Evolutionary conservation across 2,113 vertebrate species (phyloP).

Genomic region (Otolemur garnettii): DNA sequence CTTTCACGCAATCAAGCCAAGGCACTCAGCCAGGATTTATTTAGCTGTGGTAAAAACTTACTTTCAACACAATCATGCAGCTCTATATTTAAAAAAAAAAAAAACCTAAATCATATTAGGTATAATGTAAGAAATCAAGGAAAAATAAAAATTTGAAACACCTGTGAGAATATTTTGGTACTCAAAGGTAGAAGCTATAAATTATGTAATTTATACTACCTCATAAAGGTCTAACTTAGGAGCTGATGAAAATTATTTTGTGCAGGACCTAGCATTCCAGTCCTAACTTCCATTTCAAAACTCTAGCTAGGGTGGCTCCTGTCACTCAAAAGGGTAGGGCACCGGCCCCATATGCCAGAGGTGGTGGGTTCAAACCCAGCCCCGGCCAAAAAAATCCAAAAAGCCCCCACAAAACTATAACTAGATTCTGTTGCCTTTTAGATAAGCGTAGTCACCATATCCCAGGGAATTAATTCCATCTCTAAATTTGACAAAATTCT

Average conservation of each 20-base stretch:
- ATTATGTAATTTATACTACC: not conserved
- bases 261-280: not conserved
- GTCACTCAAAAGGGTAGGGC: too few species aligned
- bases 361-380: too few species aligned
- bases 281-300: not conserved
- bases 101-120: not conserved
- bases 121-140: not conserved
- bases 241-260: not conserved
- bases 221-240: not conserved
- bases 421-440: not conserved
- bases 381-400: too few species aligned
- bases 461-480: not conserved
- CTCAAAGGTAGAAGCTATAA: not conserved
- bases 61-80: not conserved
- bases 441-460: not conserved
- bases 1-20: not conserved
- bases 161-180: not conserved
- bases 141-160: not conserved
- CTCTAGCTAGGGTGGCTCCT: not conserved
- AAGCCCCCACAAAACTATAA: not conserved
- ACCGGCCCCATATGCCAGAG: too few species aligned
- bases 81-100: conserved; percentile 8
- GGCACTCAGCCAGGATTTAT: not conserved
- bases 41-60: not conserved
- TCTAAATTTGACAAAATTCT: not conserved